A percentile compares a stretch with the other conserved stretches of the same genome.
Conservation (phyloP, 1,140 invertebrate genomes). For the Hydropsyche tenuis region DNA sequence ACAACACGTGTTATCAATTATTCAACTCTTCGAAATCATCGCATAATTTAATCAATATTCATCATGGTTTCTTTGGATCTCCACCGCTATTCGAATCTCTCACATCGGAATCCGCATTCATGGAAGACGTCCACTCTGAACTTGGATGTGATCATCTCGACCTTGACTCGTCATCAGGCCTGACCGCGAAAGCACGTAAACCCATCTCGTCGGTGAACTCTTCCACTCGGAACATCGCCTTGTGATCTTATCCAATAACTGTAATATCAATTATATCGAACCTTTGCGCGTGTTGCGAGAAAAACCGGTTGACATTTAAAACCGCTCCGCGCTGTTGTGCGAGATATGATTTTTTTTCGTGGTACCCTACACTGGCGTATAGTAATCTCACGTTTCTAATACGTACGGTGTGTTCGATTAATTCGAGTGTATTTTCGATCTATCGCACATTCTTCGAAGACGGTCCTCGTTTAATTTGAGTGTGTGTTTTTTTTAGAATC, state of each 20-base stretch:
- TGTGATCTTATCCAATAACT: slow-evolving; percentile 24
- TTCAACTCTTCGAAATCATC: no score
- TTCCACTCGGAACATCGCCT: neutral
- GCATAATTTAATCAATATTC: no score
- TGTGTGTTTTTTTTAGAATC: no score
- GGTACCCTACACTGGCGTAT: no score
- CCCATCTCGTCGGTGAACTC: neutral
- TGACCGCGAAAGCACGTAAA: neutral
- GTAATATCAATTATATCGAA: slow-evolving; percentile 35
- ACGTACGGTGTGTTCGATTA: neutral
- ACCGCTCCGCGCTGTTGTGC: slow-evolving; percentile 19
- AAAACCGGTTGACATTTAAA: slow-evolving; percentile 35
- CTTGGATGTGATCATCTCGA: slow-evolving; percentile 3
- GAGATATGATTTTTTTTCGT: slow-evolving; percentile 12
- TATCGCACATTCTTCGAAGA: no score
- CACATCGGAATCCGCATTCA: no score
- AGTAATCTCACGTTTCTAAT: neutral
- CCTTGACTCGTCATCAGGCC: neutral
- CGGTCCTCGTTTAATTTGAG: no score
- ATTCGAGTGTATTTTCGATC: no score
- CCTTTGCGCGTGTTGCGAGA: slow-evolving; percentile 24
- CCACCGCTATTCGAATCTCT: no score
- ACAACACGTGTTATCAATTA: no score
- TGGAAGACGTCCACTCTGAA: no score
- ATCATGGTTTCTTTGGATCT: no score